Conservation (phyloP, 2,888 invertebrate genomes). For the Imbricaverruca yamaguchii region DNA sequence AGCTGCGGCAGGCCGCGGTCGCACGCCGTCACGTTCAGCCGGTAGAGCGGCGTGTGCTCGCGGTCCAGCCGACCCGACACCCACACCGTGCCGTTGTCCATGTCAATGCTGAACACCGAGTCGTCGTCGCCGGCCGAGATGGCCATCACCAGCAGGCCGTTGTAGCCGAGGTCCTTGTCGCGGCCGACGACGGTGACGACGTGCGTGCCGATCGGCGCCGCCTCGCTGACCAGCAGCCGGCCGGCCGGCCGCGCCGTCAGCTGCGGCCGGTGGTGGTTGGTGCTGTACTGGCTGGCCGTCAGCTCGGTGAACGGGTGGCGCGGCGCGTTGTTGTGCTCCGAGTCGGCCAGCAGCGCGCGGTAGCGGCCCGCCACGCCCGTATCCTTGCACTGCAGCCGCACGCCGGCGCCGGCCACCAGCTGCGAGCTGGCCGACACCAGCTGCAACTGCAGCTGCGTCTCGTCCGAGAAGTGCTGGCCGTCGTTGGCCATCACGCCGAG, state of each 20-base stretch:
- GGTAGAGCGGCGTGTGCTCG: conserved; percentile 73
- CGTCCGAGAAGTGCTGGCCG: conserved; percentile 84
- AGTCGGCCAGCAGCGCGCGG: conserved; percentile 69
- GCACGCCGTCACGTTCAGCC: conserved; percentile 75
- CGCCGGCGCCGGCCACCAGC: conserved; percentile 48
- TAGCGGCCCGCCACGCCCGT: conserved; percentile 73
- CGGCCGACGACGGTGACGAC: conserved; percentile 33
- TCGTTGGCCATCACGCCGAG: conserved; percentile 87
- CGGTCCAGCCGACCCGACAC: conserved; percentile 82
- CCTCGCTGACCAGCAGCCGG: conserved; percentile 77
- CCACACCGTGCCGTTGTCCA: conserved; percentile 73
- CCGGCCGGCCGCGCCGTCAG: conserved; percentile 68
- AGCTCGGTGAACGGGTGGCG: conserved; percentile 25
- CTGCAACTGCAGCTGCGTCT: conserved; percentile 65
- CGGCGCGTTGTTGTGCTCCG: conserved; percentile 61
- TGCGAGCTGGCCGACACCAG: conserved; percentile 49
- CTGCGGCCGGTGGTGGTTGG: conserved; percentile 79
- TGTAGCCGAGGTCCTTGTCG: conserved; percentile 68
- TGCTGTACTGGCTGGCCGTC: conserved; percentile 72
- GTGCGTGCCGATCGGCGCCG: conserved; percentile 60
- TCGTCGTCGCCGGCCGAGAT: conserved; percentile 74
- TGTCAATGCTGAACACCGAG: conserved; percentile 78
- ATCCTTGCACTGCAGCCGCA: conserved; percentile 68
- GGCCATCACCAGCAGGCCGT: conserved; percentile 79
- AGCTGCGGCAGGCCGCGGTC: conserved; percentile 77